Conservation (phyloP, 2,797 vertebrate species). For the Sebastes steindachneri region DNA sequence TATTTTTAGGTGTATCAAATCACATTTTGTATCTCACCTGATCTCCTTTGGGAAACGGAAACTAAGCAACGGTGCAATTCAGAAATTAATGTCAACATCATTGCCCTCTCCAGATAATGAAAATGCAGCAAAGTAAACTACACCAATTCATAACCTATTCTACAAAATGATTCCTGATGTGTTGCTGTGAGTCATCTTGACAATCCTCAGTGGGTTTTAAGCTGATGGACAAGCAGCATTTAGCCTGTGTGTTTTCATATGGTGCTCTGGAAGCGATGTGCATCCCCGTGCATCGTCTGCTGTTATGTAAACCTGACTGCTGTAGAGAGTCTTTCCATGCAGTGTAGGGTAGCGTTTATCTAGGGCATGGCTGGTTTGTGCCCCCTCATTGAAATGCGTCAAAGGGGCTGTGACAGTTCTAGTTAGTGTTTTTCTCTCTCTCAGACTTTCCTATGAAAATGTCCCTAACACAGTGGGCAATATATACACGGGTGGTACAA, state of each 20-base stretch:
- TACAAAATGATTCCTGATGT: background rate
- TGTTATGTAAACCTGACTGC: slow-evolving; percentile 64
- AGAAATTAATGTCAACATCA: background rate
- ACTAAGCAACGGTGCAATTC: background rate
- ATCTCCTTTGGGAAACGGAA: background rate
- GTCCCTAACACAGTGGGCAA: slow-evolving; percentile 31
- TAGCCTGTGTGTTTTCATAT: background rate
- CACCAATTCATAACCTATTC: background rate
- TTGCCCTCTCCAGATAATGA: background rate
- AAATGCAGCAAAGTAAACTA: background rate
- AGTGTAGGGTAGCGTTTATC: slow-evolving; percentile 58
- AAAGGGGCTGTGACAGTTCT: slow-evolving; percentile 49
- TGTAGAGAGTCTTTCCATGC: slow-evolving; percentile 49
- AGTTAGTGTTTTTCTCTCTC: slow-evolving; percentile 6
- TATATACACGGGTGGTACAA: background rate
- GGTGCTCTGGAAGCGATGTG: slow-evolving; percentile 31
- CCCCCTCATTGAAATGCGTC: slow-evolving; percentile 58
- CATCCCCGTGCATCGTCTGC: slow-evolving; percentile 32
- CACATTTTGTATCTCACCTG: background rate
- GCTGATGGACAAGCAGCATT: background rate
- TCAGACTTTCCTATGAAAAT: slow-evolving; percentile 13
- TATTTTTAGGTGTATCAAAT: background rate
- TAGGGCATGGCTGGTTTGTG: slow-evolving; percentile 63
- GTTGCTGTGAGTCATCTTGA: background rate
- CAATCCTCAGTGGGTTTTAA: background rate